A percentile compares a stretch with the other conserved stretches of the same genome.
Evolutionary conservation across 2,113 vertebrate genomes (phyloP).

Genomic region (Hirundichthys speculiger): DNA sequence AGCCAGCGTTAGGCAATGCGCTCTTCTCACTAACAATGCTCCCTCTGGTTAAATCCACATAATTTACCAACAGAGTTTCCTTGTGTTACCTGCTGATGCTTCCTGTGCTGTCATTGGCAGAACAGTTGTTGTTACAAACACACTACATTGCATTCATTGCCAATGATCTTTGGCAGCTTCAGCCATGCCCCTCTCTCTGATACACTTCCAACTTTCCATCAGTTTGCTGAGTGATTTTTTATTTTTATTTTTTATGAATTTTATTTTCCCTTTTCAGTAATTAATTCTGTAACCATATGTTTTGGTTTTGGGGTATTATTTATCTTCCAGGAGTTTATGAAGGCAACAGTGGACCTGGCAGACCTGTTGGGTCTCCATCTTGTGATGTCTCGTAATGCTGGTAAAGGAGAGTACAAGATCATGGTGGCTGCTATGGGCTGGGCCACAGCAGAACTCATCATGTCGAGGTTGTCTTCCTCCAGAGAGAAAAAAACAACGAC

Average conservation of each 20-base stretch:
- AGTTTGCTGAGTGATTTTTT: too few relatives aligned
- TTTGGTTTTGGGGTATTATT: neutral
- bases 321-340: conserved; percentile 89
- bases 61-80: neutral
- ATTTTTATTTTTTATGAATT: neutral
- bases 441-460: conserved; percentile 92
- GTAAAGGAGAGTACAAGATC: conserved; percentile 94
- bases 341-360: conserved; percentile 90
- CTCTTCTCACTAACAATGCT: too few relatives aligned
- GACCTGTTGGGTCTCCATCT: conserved; percentile 91
- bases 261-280: neutral
- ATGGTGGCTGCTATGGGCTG: conserved; percentile 96
- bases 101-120: too few relatives aligned
- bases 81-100: neutral
- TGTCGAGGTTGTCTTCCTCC: conserved; percentile 84
- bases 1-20: neutral
- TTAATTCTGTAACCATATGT: neutral
- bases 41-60: too few relatives aligned
- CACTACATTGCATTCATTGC: too few relatives aligned
- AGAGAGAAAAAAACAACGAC: too few relatives aligned
- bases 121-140: too few relatives aligned
- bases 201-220: neutral
- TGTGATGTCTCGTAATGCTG: conserved; percentile 92
- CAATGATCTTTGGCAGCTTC: too few relatives aligned
- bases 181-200: neutral